Evolutionary conservation across 2,797 vertebrate species (phyloP).

Genomic region (Mus minutoides): DNA sequence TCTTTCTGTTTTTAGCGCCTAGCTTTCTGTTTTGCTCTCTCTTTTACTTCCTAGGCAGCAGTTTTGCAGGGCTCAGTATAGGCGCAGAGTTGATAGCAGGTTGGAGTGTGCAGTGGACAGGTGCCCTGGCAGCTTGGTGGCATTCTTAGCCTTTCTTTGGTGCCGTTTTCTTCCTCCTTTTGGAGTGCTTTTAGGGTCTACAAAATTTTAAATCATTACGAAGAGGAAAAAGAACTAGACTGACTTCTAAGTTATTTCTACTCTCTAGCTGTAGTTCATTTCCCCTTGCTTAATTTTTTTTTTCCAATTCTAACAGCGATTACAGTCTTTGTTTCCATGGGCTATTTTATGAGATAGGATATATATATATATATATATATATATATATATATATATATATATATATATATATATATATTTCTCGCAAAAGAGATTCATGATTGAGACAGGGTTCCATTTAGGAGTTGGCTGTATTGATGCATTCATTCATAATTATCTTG

Average conservation of each 20-base stretch:
- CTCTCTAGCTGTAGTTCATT: neutral
- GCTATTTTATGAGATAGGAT: neutral
- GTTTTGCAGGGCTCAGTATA: neutral
- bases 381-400: too few species aligned
- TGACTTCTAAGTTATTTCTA: conserved; percentile 24
- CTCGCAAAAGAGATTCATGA: neutral
- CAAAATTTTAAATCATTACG: neutral
- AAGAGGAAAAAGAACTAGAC: neutral
- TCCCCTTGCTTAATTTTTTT: too few species aligned
- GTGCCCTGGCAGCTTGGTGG: neutral
- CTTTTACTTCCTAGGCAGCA: neutral
- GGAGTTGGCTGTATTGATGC: neutral
- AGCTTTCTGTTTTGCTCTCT: neutral
- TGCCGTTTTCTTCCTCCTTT: neutral
- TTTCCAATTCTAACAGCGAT: neutral
- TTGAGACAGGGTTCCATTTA: conserved; percentile 23
- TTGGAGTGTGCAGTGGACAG: neutral
- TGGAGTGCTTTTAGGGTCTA: neutral
- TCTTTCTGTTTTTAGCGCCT: neutral
- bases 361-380: neutral
- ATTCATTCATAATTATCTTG: conserved; percentile 38
- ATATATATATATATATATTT: too few species aligned
- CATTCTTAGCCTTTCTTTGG: neutral
- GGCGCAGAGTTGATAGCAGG: neutral
- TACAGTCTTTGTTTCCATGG: conserved; percentile 24